Conservation (phyloP, 2,797 vertebrate genomes). For the Hemitrygon akajei region DNA sequence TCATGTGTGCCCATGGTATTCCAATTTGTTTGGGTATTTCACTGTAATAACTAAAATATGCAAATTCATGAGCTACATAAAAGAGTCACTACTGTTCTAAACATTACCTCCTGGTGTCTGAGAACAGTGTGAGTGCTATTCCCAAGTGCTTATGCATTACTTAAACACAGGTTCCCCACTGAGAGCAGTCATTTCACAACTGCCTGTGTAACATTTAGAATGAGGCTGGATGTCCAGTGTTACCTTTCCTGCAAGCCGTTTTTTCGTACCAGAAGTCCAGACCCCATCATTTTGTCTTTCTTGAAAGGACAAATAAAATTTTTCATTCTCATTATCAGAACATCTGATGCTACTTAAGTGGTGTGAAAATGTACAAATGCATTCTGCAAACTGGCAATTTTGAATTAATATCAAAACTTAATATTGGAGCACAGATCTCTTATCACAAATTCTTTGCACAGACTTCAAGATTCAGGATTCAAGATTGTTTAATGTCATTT, state of each 20-base stretch:
- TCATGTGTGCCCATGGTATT: conserved; percentile 34
- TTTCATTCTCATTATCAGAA: conserved; percentile 18
- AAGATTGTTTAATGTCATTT: too few species aligned
- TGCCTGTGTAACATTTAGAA: conserved; percentile 35
- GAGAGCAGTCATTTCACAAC: conserved; percentile 27
- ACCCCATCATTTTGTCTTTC: conserved; percentile 22
- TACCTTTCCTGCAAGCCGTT: conserved; percentile 7
- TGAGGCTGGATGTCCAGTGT: not conserved
- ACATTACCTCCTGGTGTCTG: conserved; percentile 36
- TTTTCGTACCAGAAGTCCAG: conserved; percentile 21
- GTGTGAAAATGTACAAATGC: not conserved
- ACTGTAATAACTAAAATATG: conserved; percentile 35
- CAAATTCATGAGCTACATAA: conserved; percentile 36
- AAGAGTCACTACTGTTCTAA: conserved; percentile 36
- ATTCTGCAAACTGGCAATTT: not conserved
- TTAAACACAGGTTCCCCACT: conserved; percentile 35
- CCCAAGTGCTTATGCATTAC: conserved; percentile 36
- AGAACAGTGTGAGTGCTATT: conserved; percentile 37
- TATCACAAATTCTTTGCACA: conserved; percentile 1
- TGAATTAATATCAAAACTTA: conserved; percentile 12
- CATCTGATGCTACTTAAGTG: conserved; percentile 7
- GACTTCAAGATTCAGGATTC: too few species aligned
- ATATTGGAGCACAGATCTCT: not conserved
- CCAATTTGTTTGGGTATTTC: conserved; percentile 36
- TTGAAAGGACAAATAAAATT: conserved; percentile 31